Evolutionary conservation across 2,797 vertebrate genomes (phyloP), one percentile per base, ranked within the genome.

Genomic region (Myripristis jacobus): DNA sequence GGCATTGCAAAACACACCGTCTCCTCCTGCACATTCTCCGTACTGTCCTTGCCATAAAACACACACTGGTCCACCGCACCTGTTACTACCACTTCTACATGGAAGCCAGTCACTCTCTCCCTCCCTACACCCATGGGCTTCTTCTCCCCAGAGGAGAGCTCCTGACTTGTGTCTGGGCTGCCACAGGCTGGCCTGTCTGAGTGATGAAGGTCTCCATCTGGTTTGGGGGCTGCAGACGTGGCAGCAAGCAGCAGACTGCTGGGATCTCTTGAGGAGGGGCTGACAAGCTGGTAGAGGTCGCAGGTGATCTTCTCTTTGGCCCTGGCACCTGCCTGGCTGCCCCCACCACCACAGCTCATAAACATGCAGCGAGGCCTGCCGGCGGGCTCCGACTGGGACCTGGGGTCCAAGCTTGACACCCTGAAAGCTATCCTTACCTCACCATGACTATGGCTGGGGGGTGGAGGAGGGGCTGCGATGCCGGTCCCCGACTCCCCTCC

Each of bases 221-320:
- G 43, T 79, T 95, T 95, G 5, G 94, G 88, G 19, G 94, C 80
- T 24, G 93, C 83, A 24, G 87, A 70, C 18, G 91, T 90, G 53
- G 91, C 91, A 0, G 95, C 93, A 62, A 97, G 83, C n/a, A 97
- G 90, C 65, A 96, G 91, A 74, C 94, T 92, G 70, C 94, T 86
- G 29, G 95, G 93, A 25, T 97, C 96, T n/a, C 94, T 90, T 7
- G 93, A 94, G 0, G 95, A 96, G 0, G 96, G 96, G 78, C 96
- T 97, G 79, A 98, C 94, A 0, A 99, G 93, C 75, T 97, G 97
- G 89, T 98, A 99, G 36, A 99, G 93, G 92, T 99, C 97, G 2
- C 97, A 99, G 13, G 97, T 98, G 88, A 99, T 99, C 91, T 98
- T 97, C 90, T 98, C 97, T 91, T 97, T 96, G 80, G 95, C 90